A percentile compares a stretch with the other conserved stretches of the same genome.
Conservation (phyloP, 2,113 vertebrate species). For the Leptocoma aspasia region DNA sequence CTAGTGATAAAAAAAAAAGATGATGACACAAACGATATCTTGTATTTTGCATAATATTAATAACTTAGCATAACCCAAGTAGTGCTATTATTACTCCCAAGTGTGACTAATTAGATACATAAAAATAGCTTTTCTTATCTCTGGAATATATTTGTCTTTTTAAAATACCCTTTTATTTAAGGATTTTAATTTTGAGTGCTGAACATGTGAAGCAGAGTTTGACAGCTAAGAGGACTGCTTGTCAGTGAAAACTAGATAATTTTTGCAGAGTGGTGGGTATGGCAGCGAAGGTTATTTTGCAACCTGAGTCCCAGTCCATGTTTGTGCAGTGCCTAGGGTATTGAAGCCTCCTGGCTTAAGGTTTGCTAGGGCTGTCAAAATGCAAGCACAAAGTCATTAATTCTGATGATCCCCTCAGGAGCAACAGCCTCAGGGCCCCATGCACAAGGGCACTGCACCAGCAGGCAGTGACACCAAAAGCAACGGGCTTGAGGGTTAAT, state of each 20-base stretch:
- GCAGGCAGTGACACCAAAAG: not conserved
- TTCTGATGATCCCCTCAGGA: not conserved
- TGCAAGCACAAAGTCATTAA: not conserved
- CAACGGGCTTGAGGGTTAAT: fast-evolving
- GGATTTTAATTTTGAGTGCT: not conserved
- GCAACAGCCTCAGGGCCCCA: not conserved
- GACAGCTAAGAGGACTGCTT: not conserved
- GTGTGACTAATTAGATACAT: constrained; percentile 47
- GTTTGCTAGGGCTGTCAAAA: not conserved
- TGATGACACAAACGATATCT: not conserved
- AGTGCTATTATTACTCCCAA: constrained; percentile 23
- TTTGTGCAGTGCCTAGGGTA: not conserved
- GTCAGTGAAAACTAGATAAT: not conserved
- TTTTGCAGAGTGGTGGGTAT: not conserved
- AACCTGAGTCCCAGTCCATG: not conserved
- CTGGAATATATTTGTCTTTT: constrained; percentile 37
- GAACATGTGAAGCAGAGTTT: constrained; percentile 1
- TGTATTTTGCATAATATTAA: constrained; percentile 44
- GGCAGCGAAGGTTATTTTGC: not conserved
- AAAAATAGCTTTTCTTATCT: constrained; percentile 22
- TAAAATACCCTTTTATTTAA: constrained; percentile 39
- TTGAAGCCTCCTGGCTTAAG: not conserved
- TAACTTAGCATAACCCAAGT: constrained; percentile 16
- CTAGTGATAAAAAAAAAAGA: not conserved
- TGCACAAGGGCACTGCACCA: not conserved